These are phyloP conservation scores for Lamproptera curius DNA, from an alignment of 2,888 invertebrate genomes.

Conservation along the genomic window DNA sequence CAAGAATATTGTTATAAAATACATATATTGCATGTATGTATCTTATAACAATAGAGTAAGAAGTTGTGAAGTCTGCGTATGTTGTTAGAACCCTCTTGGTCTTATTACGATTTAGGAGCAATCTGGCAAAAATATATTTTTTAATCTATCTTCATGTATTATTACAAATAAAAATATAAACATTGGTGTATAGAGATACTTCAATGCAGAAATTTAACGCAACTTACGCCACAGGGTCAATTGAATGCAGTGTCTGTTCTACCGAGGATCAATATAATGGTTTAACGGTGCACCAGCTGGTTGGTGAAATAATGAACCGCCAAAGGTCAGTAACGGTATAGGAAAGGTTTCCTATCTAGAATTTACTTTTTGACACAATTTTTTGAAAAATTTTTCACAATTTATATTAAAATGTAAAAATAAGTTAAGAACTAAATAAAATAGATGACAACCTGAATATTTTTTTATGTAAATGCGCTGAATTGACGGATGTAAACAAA, in stretches of 20 bases:
- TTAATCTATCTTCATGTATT: neutral
- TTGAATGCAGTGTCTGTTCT: constrained; percentile 12
- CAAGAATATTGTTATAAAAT: too few species aligned
- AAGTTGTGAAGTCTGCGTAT: neutral
- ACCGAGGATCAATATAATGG: constrained; percentile 10
- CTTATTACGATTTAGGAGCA: neutral
- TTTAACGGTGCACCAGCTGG: constrained; percentile 13
- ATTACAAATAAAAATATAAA: neutral
- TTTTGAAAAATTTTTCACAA: too few species aligned
- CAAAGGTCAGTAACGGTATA: constrained; percentile 20
- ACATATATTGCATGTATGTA: too few species aligned
- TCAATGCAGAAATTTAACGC: too few species aligned
- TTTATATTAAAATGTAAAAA: too few species aligned
- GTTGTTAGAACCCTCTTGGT: neutral
- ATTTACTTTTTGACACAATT: too few species aligned
- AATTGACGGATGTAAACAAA: too few species aligned
- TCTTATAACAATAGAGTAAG: neutral
- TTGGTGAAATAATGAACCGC: constrained; percentile 17
- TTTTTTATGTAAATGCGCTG: too few species aligned
- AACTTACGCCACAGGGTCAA: constrained; percentile 9
- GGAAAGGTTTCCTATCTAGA: too few species aligned
- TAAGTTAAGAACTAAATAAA: too few species aligned
- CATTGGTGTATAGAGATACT: neutral
- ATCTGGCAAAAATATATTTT: neutral
- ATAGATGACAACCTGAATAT: too few species aligned